Percentiles rank a stretch among this genome's conserved stretches.
phyloP scores from a whole-genome alignment of 1,140 invertebrate genomes.

The Solen grandis region DNA sequence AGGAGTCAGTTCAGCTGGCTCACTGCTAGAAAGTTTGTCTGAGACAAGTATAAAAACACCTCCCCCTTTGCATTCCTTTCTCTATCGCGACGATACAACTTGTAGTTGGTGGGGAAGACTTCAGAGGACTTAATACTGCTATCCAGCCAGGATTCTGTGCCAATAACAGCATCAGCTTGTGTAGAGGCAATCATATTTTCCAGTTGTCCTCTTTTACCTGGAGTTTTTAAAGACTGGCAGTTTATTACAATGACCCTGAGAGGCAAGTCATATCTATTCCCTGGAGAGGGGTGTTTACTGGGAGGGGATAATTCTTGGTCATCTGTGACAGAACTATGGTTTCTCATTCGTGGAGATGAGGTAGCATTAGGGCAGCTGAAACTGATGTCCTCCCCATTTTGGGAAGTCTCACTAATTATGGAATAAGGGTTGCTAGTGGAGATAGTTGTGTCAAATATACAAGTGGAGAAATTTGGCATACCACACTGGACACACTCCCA shows the following conservation, averaged over 20 bases:
- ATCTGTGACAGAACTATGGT: background rate
- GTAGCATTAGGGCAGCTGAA: background rate
- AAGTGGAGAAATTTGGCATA: background rate
- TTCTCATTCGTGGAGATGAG: background rate
- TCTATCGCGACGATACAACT: background rate
- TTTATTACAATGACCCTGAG: background rate
- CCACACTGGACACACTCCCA: background rate
- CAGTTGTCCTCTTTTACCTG: background rate
- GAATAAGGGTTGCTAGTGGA: background rate
- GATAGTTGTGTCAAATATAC: background rate
- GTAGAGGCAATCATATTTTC: background rate
- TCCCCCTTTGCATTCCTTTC: background rate
- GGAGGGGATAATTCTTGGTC: background rate
- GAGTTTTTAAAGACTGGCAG: background rate
- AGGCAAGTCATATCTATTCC: background rate
- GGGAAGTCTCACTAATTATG: background rate
- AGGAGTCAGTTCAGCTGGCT: background rate
- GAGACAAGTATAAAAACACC: constrained; percentile 16
- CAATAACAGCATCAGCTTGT: background rate
- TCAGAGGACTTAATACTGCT: background rate
- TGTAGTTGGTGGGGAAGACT: constrained; percentile 1
- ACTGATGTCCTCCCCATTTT: background rate
- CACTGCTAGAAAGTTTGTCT: background rate
- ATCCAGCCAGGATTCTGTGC: background rate
- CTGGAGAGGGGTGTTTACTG: background rate